Conservation (phyloP, 2,113 vertebrate genomes). For the Nyctereutes procyonoides region DNA sequence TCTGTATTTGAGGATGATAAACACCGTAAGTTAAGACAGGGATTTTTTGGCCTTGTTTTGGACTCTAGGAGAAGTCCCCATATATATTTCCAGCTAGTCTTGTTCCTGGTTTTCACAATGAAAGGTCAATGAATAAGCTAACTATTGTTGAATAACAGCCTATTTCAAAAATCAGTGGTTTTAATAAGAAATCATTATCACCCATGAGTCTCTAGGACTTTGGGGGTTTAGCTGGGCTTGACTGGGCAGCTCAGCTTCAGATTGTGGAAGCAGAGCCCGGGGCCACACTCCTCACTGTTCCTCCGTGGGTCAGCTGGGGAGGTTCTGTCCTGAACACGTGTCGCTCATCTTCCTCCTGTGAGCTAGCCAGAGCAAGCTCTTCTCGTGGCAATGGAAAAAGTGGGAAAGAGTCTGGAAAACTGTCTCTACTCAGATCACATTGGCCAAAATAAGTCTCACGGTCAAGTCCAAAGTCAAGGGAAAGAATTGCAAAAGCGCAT, state of each 20-base stretch:
- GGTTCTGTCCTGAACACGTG: background rate
- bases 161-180: background rate
- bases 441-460: background rate
- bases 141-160: background rate
- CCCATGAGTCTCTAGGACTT: background rate
- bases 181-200: background rate
- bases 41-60: background rate
- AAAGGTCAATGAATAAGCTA: background rate
- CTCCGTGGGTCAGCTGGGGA: background rate
- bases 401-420: background rate
- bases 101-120: slow-evolving; percentile 1
- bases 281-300: background rate
- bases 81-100: background rate
- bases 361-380: background rate
- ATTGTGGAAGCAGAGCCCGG: background rate
- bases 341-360: background rate
- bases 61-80: background rate
- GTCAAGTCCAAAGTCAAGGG: background rate
- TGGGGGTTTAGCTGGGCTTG: background rate
- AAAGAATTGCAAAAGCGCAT: background rate
- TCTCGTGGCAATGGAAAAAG: background rate
- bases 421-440: background rate
- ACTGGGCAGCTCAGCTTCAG: background rate
- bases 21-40: background rate
- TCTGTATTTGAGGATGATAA: background rate